Evolutionary conservation across 2,888 invertebrate species (phyloP), one percentile per base, ranked within the genome.

Genomic region (Pandemis cinnamomeana): DNA sequence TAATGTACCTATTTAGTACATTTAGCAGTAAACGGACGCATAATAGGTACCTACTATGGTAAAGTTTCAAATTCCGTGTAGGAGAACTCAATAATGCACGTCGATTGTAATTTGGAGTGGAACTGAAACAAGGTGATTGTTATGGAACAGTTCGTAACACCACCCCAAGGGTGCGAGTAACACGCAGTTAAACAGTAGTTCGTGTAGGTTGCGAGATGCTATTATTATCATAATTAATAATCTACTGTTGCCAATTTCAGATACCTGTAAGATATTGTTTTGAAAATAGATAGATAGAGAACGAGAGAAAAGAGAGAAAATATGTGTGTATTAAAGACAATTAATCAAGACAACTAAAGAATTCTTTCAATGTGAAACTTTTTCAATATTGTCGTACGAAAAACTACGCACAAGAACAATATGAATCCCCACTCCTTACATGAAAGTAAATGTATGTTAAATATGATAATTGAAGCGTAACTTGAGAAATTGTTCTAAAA

Each of bases 381-480:
- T 15, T 48, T 13, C 4, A 48, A 11, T n/a, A 20, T 15, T 48
- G 48, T 27, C n/a, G 10, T 7, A 13, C 27, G 20, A 64, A 13
- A 51, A 10, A 44, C n/a, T 72, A 58, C 36, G 53, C 15, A 67
- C 27, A 68, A 68, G 36, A 72, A 68, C 55, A 68, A 69, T 64
- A 48, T 6, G 5, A 44, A 53, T 67, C 13, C 63, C 46, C 60
- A n/a, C 44, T 42, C 51, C 15, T n/a, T 7, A 36, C 48, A 10
- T 7, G 20, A 58, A 58, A 68, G 46, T 53, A 63, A 51, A 48
- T n/a, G 53, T 64, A 51, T 69, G 69, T 66, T 73, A 64, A 72
- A 70, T 73, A 73, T 73, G 73, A 53, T 73, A 73, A 73, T 73
- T 72, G 48, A 70, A 73, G 60, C 64, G 69, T 60, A 70, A 73